Evolutionary conservation across 1,140 invertebrate species (phyloP), one percentile per base, ranked within the genome.

Genomic region (Bombus superbus): DNA sequence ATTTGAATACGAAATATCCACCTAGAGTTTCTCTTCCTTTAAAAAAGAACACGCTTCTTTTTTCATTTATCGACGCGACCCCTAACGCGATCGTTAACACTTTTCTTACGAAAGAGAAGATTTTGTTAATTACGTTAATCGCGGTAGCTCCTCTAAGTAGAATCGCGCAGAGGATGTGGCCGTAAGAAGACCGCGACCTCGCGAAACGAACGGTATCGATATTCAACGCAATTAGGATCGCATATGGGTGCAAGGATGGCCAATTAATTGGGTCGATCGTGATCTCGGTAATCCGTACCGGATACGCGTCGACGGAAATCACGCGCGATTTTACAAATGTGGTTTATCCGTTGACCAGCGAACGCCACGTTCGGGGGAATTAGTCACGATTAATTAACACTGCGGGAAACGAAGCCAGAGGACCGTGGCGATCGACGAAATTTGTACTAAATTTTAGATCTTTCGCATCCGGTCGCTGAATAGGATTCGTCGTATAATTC

Each of bases 371-470:
- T 68, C 15, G 4, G 18, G 13, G 64, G 25, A 80, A 71, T 81
- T 81, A 57, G 4, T 25, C 47, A 10, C 28, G 66, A 81, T 42
- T 81, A 81, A 81, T 81, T 81, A 81, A 42, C 44, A 18, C 9
- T 2, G n/a, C 2, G 42, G 32, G 13, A 35, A 64, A 42, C 15
- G 28, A 25, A 59, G 8, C 25, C 6, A 2, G 15, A 18, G 53
- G 35, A 59, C 18, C 15, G 40, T 22, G 6, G 22, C 35, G 32
- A 69, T 40, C 22, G 22, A 38, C 6, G 35, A 9, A 69, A 69
- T 15, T 68, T 38, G 9, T 22, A 22, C 32, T 15, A 32, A 32
- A 38, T 38, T 68, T 38, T 22, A 38, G 35, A 62, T 62, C 59
- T n/a, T 28, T 62, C 59, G 25, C 59, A 4, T 28, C 10, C 59